Conservation (phyloP, 2,797 vertebrate species). For the Centropyge bicolor region DNA sequence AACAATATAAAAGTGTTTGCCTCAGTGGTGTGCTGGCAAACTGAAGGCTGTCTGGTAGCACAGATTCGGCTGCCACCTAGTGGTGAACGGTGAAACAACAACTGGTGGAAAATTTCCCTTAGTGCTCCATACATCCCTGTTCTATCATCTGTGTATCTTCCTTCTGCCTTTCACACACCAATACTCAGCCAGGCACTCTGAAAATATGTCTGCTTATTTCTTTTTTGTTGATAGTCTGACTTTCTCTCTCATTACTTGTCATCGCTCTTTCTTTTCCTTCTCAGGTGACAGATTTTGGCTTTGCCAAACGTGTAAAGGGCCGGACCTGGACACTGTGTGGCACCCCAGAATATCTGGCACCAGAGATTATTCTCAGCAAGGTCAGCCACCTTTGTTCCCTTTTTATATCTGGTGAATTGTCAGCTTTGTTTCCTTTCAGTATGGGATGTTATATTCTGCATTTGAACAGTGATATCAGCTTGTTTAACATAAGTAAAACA, state of each 20-base stretch:
- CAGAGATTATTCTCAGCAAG: constrained; percentile 94
- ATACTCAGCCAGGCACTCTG: not conserved
- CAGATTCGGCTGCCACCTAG: constrained; percentile 47
- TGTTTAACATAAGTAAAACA: not conserved
- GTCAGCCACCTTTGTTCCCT: constrained; percentile 58
- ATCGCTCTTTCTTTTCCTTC: constrained; percentile 8
- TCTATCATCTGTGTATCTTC: not conserved
- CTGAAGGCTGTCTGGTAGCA: not conserved
- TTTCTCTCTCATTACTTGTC: constrained; percentile 9
- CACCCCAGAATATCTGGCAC: constrained; percentile 93
- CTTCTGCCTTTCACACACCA: not conserved
- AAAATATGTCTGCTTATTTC: not conserved
- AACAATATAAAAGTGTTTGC: not conserved
- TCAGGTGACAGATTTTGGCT: constrained; percentile 95
- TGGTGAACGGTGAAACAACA: constrained; percentile 40
- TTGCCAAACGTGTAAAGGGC: constrained; percentile 94
- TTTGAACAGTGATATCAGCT: not conserved
- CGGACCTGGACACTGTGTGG: constrained; percentile 95
- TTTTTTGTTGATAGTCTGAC: not conserved
- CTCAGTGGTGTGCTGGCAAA: not conserved
- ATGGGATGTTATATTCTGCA: fast-evolving
- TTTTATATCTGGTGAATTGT: not conserved
- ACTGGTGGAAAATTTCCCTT: not conserved
- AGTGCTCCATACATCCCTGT: not conserved
- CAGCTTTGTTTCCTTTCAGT: not conserved